A percentile compares a stretch with the other conserved stretches of the same genome.
These are phyloP conservation scores for Engraulis encrasicolus DNA, from an alignment of 2,113 vertebrate genomes.

Conservation along the genomic window DNA sequence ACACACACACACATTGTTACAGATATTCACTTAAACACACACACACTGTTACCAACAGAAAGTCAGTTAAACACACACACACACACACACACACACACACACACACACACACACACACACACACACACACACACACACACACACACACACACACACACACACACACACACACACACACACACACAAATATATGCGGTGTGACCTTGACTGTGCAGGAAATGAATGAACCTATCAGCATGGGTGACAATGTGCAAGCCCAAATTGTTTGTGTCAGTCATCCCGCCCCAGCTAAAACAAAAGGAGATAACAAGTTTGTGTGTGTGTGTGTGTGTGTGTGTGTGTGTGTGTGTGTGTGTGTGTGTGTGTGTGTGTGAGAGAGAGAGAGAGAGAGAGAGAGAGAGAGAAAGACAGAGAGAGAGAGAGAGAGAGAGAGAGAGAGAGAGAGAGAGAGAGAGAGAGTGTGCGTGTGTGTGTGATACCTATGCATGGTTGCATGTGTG, in stretches of 20 bases:
- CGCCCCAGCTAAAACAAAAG: slow-evolving; percentile 57
- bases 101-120: too few relatives aligned
- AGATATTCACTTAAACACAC: neutral
- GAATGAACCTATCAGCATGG: too few relatives aligned
- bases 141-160: neutral
- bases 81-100: too few relatives aligned
- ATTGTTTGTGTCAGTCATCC: slow-evolving; percentile 47
- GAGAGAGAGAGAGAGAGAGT: too few relatives aligned
- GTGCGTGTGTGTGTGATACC: neutral
- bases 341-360: neutral
- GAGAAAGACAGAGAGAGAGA: too few relatives aligned
- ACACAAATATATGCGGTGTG: too few relatives aligned
- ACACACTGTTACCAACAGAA: too few relatives aligned
- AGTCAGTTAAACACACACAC: too few relatives aligned
- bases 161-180: neutral
- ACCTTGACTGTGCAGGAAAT: too few relatives aligned
- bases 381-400: too few relatives aligned
- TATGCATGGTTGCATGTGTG: neutral
- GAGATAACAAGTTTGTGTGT: neutral
- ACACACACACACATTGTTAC: too few relatives aligned
- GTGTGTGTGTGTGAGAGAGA: neutral
- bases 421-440: too few relatives aligned
- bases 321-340: neutral
- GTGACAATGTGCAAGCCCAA: neutral
- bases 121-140: neutral